These are phyloP conservation scores for Meandrina meandrites DNA, from an alignment of 92 coral and sea anemone genomes.

Conservation along the genomic window DNA sequence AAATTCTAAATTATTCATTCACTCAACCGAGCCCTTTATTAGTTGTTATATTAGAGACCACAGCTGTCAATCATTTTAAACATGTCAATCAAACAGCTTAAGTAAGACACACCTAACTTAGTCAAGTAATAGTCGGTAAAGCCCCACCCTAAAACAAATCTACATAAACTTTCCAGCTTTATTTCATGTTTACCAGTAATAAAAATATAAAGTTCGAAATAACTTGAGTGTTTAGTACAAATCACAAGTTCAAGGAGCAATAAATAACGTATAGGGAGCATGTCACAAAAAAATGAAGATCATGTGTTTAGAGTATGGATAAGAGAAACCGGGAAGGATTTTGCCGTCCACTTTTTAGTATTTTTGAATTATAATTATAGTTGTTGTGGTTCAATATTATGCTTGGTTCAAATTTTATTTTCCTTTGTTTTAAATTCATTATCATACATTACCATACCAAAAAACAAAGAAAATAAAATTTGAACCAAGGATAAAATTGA, in stretches of 20 bases:
- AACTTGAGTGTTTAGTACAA: not conserved
- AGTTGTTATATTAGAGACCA: slow-evolving; percentile 16
- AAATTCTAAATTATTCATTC: slow-evolving; percentile 12
- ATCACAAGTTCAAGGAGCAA: not conserved
- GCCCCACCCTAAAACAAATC: slow-evolving; percentile 1
- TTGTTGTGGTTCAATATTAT: too few species aligned
- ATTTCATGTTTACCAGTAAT: not conserved
- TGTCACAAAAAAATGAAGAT: not conserved
- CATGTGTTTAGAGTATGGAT: not conserved
- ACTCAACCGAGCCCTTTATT: not conserved
- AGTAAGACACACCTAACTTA: not conserved
- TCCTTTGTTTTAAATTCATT: too few species aligned
- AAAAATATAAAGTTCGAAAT: not conserved
- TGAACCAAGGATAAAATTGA: too few species aligned
- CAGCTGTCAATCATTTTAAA: slow-evolving; percentile 5
- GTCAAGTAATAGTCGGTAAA: not conserved
- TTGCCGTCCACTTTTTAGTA: not conserved
- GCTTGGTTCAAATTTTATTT: too few species aligned
- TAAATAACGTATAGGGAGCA: not conserved
- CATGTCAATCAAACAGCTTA: slow-evolving; percentile 22
- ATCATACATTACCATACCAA: too few species aligned
- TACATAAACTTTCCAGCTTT: not conserved
- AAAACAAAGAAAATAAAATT: too few species aligned
- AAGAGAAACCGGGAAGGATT: not conserved
- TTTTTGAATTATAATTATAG: not conserved